Conservation (phyloP, 1,140 invertebrate species). For the Schmidtea mediterranea region DNA sequence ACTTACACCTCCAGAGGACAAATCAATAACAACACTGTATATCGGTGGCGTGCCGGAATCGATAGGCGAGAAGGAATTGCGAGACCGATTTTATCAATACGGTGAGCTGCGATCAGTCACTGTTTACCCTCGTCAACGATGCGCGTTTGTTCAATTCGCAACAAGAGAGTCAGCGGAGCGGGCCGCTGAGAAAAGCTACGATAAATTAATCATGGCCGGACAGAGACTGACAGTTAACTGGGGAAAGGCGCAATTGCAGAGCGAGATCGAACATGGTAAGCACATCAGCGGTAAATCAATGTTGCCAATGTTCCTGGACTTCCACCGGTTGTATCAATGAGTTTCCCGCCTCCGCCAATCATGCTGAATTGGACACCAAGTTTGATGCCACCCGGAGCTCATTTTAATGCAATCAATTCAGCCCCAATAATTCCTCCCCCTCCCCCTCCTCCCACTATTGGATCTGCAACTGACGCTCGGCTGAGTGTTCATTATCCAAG, state of each 20-base stretch:
- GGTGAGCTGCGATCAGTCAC: conserved; percentile 85
- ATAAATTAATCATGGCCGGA: conserved; percentile 33
- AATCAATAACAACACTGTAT: conserved; percentile 78
- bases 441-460: too few species aligned
- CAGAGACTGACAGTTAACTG: not conserved
- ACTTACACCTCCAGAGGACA: conserved; percentile 73
- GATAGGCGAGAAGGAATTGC: conserved; percentile 61
- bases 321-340: not conserved
- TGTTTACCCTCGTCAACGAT: conserved; percentile 66
- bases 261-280: too few species aligned
- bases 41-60: conserved; percentile 61
- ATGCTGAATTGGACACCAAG: too few species aligned
- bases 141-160: conserved; percentile 89
- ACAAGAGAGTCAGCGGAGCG: conserved; percentile 56
- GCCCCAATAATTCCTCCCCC: too few species aligned
- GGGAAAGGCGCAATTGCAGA: not conserved
- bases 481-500: conserved; percentile 2
- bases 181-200: conserved; percentile 81
- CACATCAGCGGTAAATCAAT: too few species aligned
- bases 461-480: conserved; percentile 24
- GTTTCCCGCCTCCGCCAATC: too few species aligned
- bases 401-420: too few species aligned
- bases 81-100: conserved; percentile 86
- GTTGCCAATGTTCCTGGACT: not conserved
- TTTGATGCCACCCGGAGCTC: too few species aligned